Percentiles rank a stretch among this genome's conserved stretches.
These are phyloP conservation scores for Pimephales promelas DNA, from an alignment of 2,113 vertebrate species.

Conservation along the genomic window DNA sequence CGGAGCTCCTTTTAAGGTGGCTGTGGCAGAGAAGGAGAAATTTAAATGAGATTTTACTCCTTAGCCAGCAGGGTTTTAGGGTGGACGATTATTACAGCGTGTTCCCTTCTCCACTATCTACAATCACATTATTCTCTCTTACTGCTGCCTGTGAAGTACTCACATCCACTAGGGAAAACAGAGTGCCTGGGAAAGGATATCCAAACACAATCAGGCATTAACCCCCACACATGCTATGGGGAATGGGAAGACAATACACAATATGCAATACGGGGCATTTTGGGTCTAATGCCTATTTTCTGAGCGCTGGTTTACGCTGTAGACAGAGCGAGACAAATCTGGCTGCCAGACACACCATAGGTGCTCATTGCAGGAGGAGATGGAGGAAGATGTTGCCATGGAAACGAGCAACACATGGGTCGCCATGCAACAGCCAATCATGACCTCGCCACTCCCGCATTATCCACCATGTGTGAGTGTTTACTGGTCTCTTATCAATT, in stretches of 20 bases:
- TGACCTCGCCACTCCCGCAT: conserved; percentile 67
- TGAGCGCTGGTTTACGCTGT: not conserved
- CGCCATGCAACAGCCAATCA: conserved; percentile 75
- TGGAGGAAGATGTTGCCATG: conserved; percentile 74
- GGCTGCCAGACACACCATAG: conserved; percentile 18
- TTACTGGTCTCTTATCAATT: conserved; percentile 53
- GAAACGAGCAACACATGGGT: conserved; percentile 72
- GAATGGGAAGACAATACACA: conserved; percentile 27
- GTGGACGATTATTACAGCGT: conserved; percentile 32
- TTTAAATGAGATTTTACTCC: conserved; percentile 29
- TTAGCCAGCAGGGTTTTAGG: conserved; percentile 10
- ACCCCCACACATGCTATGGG: conserved; percentile 34
- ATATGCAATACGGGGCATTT: conserved; percentile 4
- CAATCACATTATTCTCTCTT: conserved; percentile 46
- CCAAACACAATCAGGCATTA: conserved; percentile 45
- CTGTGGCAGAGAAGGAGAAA: conserved; percentile 41
- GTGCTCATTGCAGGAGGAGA: conserved; percentile 65
- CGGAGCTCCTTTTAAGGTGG: conserved; percentile 47
- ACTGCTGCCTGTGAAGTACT: conserved; percentile 41
- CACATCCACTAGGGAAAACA: conserved; percentile 34
- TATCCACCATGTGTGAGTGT: conserved; percentile 51
- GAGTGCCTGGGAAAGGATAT: conserved; percentile 51
- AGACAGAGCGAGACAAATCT: conserved; percentile 3
- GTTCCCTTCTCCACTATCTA: conserved; percentile 25
- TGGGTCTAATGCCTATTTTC: conserved; percentile 11